Conservation (phyloP, 2,797 vertebrate genomes). For the Tokudaia muenninki region DNA sequence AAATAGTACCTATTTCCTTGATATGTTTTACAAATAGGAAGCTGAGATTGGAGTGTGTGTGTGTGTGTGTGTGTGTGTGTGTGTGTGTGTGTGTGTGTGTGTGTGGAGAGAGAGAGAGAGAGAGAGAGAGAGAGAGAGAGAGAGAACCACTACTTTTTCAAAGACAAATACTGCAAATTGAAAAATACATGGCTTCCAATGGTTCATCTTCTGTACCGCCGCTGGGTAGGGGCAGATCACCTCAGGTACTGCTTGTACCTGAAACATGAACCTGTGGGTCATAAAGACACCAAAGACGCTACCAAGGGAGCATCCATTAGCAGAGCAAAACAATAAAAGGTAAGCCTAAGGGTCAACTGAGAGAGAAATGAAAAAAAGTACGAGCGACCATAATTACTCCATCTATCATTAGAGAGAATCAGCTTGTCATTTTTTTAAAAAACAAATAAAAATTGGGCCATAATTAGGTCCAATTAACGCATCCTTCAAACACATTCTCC, state of each 20-base stretch:
- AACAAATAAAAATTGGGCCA: conserved; percentile 76
- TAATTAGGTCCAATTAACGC: conserved; percentile 79
- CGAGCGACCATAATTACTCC: conserved; percentile 52
- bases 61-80: not conserved
- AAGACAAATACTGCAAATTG: conserved; percentile 5
- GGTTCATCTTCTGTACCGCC: not conserved
- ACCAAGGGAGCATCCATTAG: not conserved
- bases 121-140: not conserved
- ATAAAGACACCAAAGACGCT: not conserved
- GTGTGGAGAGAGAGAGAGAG: not conserved
- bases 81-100: too few species aligned
- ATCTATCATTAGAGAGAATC: conserved; percentile 69
- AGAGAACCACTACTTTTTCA: not conserved
- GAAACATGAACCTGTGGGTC: not conserved
- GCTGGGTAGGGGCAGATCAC: not conserved
- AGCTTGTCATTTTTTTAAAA: conserved; percentile 63
- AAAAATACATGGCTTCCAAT: not conserved
- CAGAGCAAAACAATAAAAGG: not conserved
- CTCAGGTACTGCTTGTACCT: not conserved
- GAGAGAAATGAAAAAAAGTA: not conserved
- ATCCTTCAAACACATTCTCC: conserved; percentile 69
- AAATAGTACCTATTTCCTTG: not conserved
- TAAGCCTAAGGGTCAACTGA: conserved; percentile 1
- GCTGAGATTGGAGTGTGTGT: not conserved
- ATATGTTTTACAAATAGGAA: conserved; percentile 44